phyloP scores from a whole-genome alignment of 2,888 invertebrate species.

The Patella pellucida region DNA sequence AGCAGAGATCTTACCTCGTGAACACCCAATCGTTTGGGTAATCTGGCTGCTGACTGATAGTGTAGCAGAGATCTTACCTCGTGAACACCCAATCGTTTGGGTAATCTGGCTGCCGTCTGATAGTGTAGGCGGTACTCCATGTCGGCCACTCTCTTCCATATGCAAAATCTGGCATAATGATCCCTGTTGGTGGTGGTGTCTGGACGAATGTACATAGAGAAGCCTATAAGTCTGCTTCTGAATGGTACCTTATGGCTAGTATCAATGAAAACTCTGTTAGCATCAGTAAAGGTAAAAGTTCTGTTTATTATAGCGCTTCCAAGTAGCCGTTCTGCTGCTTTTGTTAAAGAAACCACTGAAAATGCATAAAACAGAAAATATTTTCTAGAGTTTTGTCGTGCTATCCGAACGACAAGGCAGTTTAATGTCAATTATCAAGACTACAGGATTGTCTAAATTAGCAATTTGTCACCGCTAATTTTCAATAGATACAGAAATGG shows the following conservation, averaged over 20 bases:
- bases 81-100: neutral
- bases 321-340: neutral
- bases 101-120: neutral
- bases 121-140: neutral
- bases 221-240: neutral
- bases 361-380: neutral
- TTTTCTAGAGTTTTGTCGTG: too few relatives aligned
- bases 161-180: neutral
- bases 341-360: neutral
- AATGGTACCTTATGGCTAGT: neutral
- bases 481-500: too few relatives aligned
- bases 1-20: too few relatives aligned
- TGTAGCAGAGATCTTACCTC: neutral
- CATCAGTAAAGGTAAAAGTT: neutral
- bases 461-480: too few relatives aligned
- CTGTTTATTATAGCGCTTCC: neutral
- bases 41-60: too few relatives aligned
- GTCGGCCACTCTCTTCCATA: neutral
- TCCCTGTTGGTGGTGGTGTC: neutral
- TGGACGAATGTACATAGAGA: neutral
- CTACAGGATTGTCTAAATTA: too few relatives aligned
- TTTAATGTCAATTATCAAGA: too few relatives aligned
- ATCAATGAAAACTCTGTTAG: constrained; percentile 3
- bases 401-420: too few relatives aligned
- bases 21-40: too few relatives aligned